Percentiles rank a stretch among this genome's conserved stretches.
phyloP scores from a whole-genome alignment of 2,797 vertebrate species.

The Tenualosa ilisha region DNA sequence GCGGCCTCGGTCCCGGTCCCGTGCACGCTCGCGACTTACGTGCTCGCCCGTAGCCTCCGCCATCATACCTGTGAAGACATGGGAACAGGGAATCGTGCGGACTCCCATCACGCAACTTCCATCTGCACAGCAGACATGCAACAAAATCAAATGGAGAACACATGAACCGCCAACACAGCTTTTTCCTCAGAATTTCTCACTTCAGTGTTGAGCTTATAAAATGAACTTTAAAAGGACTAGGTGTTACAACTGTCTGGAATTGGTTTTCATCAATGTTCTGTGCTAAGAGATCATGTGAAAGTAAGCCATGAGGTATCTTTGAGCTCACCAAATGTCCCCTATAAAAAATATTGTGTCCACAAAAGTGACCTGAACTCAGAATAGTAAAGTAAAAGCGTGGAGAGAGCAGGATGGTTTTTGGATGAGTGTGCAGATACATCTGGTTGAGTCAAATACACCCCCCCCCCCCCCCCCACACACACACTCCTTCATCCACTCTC shows the following conservation, averaged over 20 bases:
- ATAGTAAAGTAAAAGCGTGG: not conserved
- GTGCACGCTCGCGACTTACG: constrained; percentile 72
- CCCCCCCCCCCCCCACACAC: no score
- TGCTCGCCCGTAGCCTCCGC: constrained; percentile 63
- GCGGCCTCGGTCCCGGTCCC: constrained; percentile 87
- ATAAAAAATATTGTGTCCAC: not conserved
- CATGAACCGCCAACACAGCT: not conserved
- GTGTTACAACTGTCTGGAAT: not conserved
- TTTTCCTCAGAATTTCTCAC: not conserved
- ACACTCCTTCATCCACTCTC: not conserved
- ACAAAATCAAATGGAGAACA: not conserved
- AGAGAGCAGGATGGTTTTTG: not conserved
- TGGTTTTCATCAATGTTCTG: not conserved
- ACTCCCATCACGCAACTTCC: not conserved
- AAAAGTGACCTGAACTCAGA: not conserved
- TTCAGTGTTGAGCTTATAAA: not conserved
- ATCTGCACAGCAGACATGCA: not conserved
- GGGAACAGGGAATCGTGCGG: not conserved
- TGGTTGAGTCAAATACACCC: not conserved
- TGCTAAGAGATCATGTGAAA: not conserved
- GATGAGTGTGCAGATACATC: not conserved
- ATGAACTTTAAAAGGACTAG: not conserved
- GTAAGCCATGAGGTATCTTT: not conserved
- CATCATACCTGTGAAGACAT: constrained; percentile 42
- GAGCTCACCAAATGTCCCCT: not conserved